Base-by-base conservation (phyloP, 1,140 invertebrate genomes). In the Belonocnema kinseyi region DNA sequence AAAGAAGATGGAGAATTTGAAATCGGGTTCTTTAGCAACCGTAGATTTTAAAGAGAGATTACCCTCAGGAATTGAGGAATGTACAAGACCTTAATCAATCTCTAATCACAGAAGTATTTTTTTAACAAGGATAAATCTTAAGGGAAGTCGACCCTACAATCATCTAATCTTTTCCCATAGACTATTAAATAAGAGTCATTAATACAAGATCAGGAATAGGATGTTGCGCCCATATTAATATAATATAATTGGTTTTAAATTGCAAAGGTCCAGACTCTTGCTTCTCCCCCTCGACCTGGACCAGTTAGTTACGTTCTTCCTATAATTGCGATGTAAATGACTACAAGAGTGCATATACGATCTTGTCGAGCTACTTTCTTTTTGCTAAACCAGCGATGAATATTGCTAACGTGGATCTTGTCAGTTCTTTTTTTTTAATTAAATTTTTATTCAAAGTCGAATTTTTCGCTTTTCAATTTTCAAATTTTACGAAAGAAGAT, bases 201-300 rank as follows among this genome's bases (percentile, higher is more conserved):
- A 66, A 66, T 66, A 66, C 58, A 66, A 33, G 58, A 66, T 66
- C 61, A 66, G 33, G 61, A 66, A 66, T 66, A 66, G 61, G 61
- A 66, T 66, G 61, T 66, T 66, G 61, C 61, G 61, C 26, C 61
- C 61, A 66, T 66, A 66, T 66, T 66, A 66, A 66, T 66, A 66
- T 66, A 66, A 66, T 66, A 66, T 66, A 66, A 66, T 66, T 66
- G 61, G 61, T 66, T 66, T 66, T 66, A 66, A 66, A 66, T 66
- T 66, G 26, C 61, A 66, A 66, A 66, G 61, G 61, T 66, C 61
- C 61, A 66, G 61, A 26, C 61, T 40, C 61, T 46, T 66, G 61
- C 61, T 14, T 66, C 26, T 66, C 61, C 26, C 61, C 33, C 61
- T 66, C 61, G 61, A 66, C 61, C 61, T 66, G 61, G 61, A 66